Evolutionary conservation across 1,140 invertebrate genomes (phyloP).

Genomic region (Caenorhabditis inopinata): DNA sequence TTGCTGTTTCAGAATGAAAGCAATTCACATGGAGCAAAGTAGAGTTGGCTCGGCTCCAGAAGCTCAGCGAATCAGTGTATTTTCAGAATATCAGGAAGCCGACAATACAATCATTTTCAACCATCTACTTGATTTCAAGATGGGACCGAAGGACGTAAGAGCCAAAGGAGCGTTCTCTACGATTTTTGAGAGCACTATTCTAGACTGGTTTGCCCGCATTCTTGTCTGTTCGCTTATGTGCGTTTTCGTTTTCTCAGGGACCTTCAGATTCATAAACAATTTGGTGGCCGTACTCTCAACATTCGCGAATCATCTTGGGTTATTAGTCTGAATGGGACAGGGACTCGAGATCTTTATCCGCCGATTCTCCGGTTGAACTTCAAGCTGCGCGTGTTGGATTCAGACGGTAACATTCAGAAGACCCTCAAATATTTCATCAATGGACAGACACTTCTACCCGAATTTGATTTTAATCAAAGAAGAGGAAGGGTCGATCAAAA

Average conservation of each 20-base stretch:
- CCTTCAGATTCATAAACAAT: background rate
- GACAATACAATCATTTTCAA: constrained; percentile 4
- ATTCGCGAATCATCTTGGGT: background rate
- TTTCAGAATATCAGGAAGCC: constrained; percentile 3
- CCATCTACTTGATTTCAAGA: background rate
- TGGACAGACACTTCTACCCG: background rate
- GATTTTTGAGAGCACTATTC: background rate
- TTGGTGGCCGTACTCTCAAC: background rate
- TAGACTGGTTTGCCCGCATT: background rate
- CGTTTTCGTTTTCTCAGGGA: background rate
- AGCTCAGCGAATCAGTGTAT: no score
- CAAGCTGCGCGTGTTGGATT: background rate
- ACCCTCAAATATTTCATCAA: background rate
- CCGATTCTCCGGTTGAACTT: background rate
- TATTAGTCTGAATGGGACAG: background rate
- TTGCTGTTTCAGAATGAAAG: constrained; percentile 19
- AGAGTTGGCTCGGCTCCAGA: no score
- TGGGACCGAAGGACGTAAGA: background rate
- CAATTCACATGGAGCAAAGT: constrained; percentile 14
- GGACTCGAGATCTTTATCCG: background rate
- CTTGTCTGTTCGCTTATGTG: background rate
- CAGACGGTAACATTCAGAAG: background rate
- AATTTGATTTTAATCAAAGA: background rate
- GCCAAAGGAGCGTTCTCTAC: background rate
- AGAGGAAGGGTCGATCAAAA: background rate